Percentiles rank a stretch among this genome's conserved stretches.
These are phyloP conservation scores for Venustoraphidia nigricollis DNA, from an alignment of 2,888 invertebrate genomes.

Conservation along the genomic window DNA sequence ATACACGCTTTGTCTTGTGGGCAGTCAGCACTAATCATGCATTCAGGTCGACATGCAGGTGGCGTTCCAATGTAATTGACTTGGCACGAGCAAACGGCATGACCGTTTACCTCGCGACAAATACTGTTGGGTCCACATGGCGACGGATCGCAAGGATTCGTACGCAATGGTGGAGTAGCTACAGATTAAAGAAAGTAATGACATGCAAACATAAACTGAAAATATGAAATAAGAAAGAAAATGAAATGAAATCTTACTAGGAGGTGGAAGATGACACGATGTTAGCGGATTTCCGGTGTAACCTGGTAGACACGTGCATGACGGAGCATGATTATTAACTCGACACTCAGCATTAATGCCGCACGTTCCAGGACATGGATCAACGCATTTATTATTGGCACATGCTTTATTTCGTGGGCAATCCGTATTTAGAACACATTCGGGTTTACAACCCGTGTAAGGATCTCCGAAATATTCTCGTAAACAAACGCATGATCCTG, in stretches of 20 bases:
- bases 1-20: conserved; percentile 65
- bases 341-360: conserved; percentile 72
- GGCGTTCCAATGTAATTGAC: conserved; percentile 65
- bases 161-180: conserved; percentile 15
- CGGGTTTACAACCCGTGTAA: conserved; percentile 70
- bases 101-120: conserved; percentile 53
- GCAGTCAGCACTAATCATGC: conserved; percentile 71
- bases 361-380: conserved; percentile 72
- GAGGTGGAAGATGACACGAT: conserved; percentile 45
- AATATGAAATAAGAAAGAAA: not conserved
- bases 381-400: conserved; percentile 66
- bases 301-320: conserved; percentile 56
- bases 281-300: conserved; percentile 65
- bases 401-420: conserved; percentile 64
- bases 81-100: conserved; percentile 69
- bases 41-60: conserved; percentile 62
- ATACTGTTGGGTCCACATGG: conserved; percentile 72
- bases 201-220: conserved; percentile 1
- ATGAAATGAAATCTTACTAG: conserved; percentile 22
- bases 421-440: conserved; percentile 77
- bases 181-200: not conserved
- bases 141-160: conserved; percentile 45
- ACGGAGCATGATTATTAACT: conserved; percentile 68
- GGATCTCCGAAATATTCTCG: conserved; percentile 77
- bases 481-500: conserved; percentile 68